A percentile compares a stretch with the other conserved stretches of the same genome.
Evolutionary conservation across 2,888 invertebrate species (phyloP).

Genomic region (Hanleya hanleyi): DNA sequence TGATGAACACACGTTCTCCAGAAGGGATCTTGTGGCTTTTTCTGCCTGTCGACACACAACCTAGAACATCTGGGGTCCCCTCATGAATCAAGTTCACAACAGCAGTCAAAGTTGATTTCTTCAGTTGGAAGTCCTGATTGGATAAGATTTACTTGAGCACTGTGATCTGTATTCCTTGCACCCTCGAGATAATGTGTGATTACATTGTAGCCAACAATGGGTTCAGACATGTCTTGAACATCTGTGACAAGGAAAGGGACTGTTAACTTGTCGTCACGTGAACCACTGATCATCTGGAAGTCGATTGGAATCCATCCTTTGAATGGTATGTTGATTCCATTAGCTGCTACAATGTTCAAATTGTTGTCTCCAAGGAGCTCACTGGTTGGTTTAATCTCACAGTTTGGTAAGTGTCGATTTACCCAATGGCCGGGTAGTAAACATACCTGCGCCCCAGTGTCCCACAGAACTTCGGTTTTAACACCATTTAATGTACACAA

Average conservation of each 20-base stretch:
- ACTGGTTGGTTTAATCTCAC: background rate
- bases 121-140: background rate
- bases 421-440: background rate
- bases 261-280: background rate
- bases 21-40: background rate
- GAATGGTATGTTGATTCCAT: background rate
- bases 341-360: background rate
- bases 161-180: background rate
- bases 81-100: background rate
- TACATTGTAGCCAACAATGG: background rate
- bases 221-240: background rate
- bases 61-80: background rate
- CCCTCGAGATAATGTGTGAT: background rate
- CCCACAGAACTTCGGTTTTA: background rate
- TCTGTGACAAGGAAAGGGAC: background rate
- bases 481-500: background rate
- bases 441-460: slow-evolving; percentile 1
- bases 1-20: background rate
- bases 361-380: background rate
- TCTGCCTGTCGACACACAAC: background rate
- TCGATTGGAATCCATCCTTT: background rate
- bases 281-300: background rate
- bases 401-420: background rate
- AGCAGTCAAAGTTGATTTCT: background rate
- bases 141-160: background rate